Evolutionary conservation across 2,797 vertebrate species (phyloP).

Genomic region (Aldrovandia affinis): DNA sequence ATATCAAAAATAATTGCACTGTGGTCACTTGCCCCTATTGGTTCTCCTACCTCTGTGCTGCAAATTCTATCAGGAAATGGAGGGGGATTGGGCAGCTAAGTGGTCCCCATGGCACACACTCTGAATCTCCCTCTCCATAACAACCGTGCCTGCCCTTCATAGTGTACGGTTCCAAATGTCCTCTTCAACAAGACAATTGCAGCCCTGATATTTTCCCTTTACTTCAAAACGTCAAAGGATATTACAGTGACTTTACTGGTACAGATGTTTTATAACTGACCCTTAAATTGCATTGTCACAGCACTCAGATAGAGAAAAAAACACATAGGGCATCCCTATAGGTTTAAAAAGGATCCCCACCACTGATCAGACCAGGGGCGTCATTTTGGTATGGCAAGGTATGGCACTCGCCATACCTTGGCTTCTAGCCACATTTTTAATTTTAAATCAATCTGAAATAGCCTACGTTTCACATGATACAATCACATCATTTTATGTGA

Average conservation of each 20-base stretch:
- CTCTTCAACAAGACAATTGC: constrained; percentile 36
- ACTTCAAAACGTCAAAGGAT: constrained; percentile 39
- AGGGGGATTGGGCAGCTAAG: constrained; percentile 17
- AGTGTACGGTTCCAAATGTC: constrained; percentile 26
- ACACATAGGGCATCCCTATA: not conserved
- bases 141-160: not conserved
- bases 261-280: constrained; percentile 36
- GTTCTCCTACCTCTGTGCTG: too few relatives aligned
- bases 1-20: too few relatives aligned
- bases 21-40: too few relatives aligned
- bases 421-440: too few relatives aligned
- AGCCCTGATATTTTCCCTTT: constrained; percentile 34
- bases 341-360: constrained; percentile 24
- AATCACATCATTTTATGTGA: too few relatives aligned
- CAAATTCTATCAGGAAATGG: not conserved
- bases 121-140: not conserved
- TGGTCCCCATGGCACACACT: constrained; percentile 23
- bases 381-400: too few relatives aligned
- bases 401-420: too few relatives aligned
- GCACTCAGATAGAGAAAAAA: constrained; percentile 26
- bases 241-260: constrained; percentile 34
- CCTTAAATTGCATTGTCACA: constrained; percentile 25
- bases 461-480: too few relatives aligned
- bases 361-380: constrained; percentile 29
- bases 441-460: too few relatives aligned